Conservation (phyloP, 1,140 invertebrate species). For the Ooceraea biroi region DNA sequence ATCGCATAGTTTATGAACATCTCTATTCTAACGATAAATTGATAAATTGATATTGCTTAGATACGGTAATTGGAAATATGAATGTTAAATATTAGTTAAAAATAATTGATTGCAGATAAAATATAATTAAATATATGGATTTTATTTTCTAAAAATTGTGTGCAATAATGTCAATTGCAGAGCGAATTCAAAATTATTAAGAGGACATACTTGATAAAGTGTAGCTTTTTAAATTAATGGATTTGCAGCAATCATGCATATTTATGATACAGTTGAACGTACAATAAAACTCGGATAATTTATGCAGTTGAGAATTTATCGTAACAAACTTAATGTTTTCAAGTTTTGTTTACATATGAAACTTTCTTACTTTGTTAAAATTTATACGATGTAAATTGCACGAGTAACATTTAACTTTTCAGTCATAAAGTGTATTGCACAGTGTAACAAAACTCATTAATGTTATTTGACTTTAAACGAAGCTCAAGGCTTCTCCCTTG, state of each 20-base stretch:
- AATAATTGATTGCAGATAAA: conserved; percentile 7
- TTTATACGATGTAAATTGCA: neutral
- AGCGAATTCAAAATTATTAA: neutral
- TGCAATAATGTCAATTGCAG: neutral
- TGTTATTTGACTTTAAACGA: conserved; percentile 13
- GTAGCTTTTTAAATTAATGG: no score
- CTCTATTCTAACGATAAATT: neutral
- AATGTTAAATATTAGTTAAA: neutral
- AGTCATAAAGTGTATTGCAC: neutral
- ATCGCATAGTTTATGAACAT: neutral
- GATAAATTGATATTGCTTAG: neutral
- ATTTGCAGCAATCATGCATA: no score
- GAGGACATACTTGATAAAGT: no score
- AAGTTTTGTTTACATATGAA: no score
- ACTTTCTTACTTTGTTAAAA: no score
- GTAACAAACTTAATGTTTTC: no score
- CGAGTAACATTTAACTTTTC: neutral
- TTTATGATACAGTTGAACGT: no score
- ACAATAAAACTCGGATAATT: no score
- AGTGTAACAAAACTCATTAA: conserved; percentile 14
- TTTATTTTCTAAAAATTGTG: neutral
- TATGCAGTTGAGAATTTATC: no score
- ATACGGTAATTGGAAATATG: no score
- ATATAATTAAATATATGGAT: neutral
- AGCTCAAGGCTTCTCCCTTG: neutral